Evolutionary conservation across 2,888 invertebrate genomes (phyloP), one percentile per base, ranked within the genome.

Genomic region (Drosophila seclusa): DNA sequence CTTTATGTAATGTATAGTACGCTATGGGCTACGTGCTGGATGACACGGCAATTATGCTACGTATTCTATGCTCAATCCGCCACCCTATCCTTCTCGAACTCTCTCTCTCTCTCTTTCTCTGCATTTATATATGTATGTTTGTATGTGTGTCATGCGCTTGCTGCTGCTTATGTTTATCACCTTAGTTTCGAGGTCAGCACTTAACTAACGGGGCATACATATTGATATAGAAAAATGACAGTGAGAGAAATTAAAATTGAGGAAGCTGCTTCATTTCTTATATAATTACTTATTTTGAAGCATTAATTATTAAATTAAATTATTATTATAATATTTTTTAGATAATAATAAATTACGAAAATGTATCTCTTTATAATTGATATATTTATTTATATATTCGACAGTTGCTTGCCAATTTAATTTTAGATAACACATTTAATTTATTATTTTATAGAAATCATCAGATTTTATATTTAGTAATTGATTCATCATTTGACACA

Each of bases 21-120:
- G 59, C 42, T 61, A 48, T 82, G 78, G 69, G 21, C 86, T 89
- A 89, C 86, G 86, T 86, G 86, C 83, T 18, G 42, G 73, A 87
- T 85, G 85, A 89, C 84, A 84, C 82, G 84, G 57, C 84, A 80
- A 31, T 74, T 31, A 57, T 57, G 57, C 31, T 55, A 16, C 10
- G 18, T 4, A 24, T 53, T 53, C n/a, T 38, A 38, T 18, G 27
- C 34, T 24, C 54, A 36, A 7, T 36, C 24, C 36, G 16, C 4
- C 2, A 10, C 7, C 1, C 8, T 11, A 18, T 13, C 32, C 32
- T 32, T 11, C 32, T 32, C 10, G 2, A 32, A 31, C 4, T 16
- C 52, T 27, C 36, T 27, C n/a, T 3, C 29, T 1, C 31, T 42
- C 29, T 57, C 10, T 27, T 18, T 49, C 27, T 49, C 18, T 27